Evolutionary conservation across 2,888 invertebrate genomes (phyloP), one percentile per base, ranked within the genome.

Genomic region (Diplolepis rosae): DNA sequence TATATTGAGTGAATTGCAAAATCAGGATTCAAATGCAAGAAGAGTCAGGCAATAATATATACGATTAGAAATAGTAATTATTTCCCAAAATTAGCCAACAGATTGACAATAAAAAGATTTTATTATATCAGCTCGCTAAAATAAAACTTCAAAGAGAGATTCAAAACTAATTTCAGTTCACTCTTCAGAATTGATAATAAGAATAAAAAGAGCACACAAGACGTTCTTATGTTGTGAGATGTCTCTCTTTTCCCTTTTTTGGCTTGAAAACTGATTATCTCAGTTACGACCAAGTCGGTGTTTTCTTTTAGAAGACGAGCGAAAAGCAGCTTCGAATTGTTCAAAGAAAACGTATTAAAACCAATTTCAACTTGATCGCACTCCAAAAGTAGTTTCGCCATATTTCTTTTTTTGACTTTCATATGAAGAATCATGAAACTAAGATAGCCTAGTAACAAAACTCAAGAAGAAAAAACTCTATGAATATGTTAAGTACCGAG

Each of bases 261-360:
- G 56, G 35, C 35, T 56, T 35, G 35, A 35, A 56, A 56, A 56
- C 56, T 56, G 32, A 56, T 56, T 56, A 56, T 22, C 56, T 56
- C 56, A 56, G 56, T 35, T 56, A 35, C 35, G 22, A 35, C 22
- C 35, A 22, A 22, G 24, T 24, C 13, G 13, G 35, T 13, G 13
- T 13, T 32, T 35, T 56, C 32, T 56, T 56, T 35, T 56, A 35
- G 35, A 56, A 56, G 35, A 32, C 32, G 35, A 56, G 56, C 22
- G n/a, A n/a, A n/a, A 48, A 35, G 35, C 22, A 35, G 56, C 56
- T 56, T 56, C 35, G 56, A 56, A 56, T 56, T 35, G 56, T 56
- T 56, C 32, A 56, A 35, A 56, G 22, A 56, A 56, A 56, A 56
- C 56, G 56, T 56, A 56, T 56, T 24, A 56, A 56, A 35, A 35